Evolutionary conservation across 2,113 vertebrate genomes (phyloP), one percentile per base, ranked within the genome.

Genomic region (Scophthalmus maximus): DNA sequence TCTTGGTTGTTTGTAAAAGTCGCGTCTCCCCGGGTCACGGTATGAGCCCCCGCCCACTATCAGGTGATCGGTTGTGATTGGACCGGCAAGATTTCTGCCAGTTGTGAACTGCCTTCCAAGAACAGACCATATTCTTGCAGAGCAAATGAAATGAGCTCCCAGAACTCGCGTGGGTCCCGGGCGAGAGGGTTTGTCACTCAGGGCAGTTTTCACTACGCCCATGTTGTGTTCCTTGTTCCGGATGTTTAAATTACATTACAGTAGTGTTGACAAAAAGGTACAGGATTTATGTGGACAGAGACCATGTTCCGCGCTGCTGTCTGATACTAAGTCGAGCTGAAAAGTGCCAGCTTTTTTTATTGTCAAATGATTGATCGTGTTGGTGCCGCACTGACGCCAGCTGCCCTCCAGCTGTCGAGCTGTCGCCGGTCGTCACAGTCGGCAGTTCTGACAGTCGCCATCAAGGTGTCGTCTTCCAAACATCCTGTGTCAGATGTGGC

Each of bases 291-390:
- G 27, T 34, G 34, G 17, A 73, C 4, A 36, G 20, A 40, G 23
- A 38, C 4, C 14, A 15, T 27, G 8, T 40, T 52, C 32, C 50
- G 42, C 57, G 42, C 22, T 26, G 23, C 52, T 64, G n/a, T n/a
- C n/a, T n/a, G 32, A 36, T 76, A 22, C 22, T 42, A 53, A 63
- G 17, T 53, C 20, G 11, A 30, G 46, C 29, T 65, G 53, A 60
- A 55, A 59, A 44, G 52, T 56, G 7, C n/a, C 20, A 25, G 11
- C 38, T 76, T 46, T 34, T 34, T 53, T 29, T 38, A 18, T 49
- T 25, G 15, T 66, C 49, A 64, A 40, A 64, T 34, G 38, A 60
- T 73, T 51, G 12, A 57, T 60, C 15, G 32, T 36, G 44, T 40
- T 26, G 9, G 56, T 3, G 0, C 4, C 44, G 32, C 9, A 14